Conservation (phyloP, 2,113 vertebrate genomes). For the Polypterus senegalus region DNA sequence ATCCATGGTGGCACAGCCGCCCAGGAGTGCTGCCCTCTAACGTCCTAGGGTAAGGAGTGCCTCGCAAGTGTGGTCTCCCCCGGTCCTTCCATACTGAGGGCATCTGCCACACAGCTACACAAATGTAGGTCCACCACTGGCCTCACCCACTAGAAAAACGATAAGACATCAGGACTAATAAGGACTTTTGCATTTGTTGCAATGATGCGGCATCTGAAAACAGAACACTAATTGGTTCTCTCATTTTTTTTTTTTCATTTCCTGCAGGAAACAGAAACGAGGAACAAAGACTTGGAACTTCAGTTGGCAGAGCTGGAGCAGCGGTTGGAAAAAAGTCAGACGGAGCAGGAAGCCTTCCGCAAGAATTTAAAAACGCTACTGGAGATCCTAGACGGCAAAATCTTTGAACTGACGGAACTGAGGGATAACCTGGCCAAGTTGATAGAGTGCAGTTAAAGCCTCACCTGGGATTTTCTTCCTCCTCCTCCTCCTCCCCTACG, state of each 20-base stretch:
- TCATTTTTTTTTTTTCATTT: slow-evolving; percentile 35
- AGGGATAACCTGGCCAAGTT: slow-evolving; percentile 90
- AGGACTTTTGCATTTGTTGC: no score
- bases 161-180: no score
- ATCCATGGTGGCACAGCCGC: no score
- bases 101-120: no score
- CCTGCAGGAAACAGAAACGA: slow-evolving; percentile 82
- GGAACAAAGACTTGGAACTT: slow-evolving; percentile 83
- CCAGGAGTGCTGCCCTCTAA: no score
- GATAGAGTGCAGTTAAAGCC: slow-evolving; percentile 86
- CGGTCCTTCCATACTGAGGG: no score
- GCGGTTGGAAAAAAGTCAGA: slow-evolving; percentile 89
- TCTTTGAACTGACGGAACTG: slow-evolving; percentile 96
- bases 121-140: no score
- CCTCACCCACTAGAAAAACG: no score
- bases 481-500: no score
- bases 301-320: slow-evolving; percentile 84
- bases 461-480: neutral
- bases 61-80: no score
- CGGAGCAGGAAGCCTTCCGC: slow-evolving; percentile 89
- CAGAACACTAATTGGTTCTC: neutral
- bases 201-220: no score
- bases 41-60: no score
- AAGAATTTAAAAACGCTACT: slow-evolving; percentile 95
- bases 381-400: slow-evolving; percentile 96